These are phyloP conservation scores for Hystrix brachyura DNA, from an alignment of 2,113 vertebrate genomes.

Conservation along the genomic window DNA sequence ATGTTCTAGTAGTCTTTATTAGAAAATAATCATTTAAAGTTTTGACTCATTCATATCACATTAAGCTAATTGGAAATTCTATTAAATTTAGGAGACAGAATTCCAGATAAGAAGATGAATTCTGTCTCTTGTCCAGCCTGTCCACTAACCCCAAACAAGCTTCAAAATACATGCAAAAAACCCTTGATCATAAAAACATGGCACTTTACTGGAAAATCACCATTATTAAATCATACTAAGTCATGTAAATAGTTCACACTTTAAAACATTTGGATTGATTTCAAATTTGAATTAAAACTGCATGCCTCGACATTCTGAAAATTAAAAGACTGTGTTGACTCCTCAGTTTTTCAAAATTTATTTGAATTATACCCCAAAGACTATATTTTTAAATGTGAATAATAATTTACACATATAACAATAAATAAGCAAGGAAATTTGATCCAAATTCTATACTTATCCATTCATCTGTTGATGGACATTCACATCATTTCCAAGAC, in stretches of 20 bases:
- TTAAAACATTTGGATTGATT: slow-evolving; percentile 12
- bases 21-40: neutral
- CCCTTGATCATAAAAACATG: neutral
- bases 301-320: slow-evolving; percentile 11
- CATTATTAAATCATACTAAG: neutral
- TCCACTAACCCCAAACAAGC: neutral
- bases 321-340: neutral
- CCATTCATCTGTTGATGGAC: no score
- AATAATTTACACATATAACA: neutral
- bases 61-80: neutral
- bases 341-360: neutral
- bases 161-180: neutral
- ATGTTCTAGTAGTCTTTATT: neutral
- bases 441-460: neutral
- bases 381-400: neutral
- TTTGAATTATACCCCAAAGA: neutral
- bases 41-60: neutral
- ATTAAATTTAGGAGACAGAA: slow-evolving; percentile 1
- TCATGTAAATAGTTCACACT: slow-evolving; percentile 7
- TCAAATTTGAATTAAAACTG: slow-evolving; percentile 34
- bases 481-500: no score
- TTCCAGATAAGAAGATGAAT: neutral
- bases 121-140: neutral
- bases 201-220: neutral
- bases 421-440: neutral